Evolutionary conservation across 2,888 invertebrate species (phyloP).

Genomic region (Dolichomitus sp.): DNA sequence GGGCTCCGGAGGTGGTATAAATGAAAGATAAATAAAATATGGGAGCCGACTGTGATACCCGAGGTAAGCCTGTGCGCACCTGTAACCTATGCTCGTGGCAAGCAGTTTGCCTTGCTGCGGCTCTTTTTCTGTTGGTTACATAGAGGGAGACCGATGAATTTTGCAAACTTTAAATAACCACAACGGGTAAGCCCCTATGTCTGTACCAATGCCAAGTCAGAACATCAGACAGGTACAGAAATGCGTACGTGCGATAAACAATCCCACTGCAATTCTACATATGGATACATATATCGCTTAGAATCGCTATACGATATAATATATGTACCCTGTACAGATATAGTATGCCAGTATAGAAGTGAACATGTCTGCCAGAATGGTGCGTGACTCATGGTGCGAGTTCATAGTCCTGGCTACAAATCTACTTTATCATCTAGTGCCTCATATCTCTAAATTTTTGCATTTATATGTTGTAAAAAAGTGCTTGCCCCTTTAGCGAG

Average conservation of each 20-base stretch:
- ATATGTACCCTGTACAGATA: background rate
- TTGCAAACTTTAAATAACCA: constrained; percentile 35
- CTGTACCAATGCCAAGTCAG: constrained; percentile 12
- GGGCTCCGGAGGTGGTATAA: constrained; percentile 14
- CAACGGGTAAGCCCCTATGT: constrained; percentile 4
- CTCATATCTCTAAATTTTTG: constrained; percentile 62
- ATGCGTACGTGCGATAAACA: constrained; percentile 55
- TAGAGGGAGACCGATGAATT: constrained; percentile 32
- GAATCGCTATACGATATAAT: constrained; percentile 11
- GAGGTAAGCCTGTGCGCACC: constrained; percentile 20
- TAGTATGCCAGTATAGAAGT: constrained; percentile 20
- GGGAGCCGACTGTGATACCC: constrained; percentile 22
- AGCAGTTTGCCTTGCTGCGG: constrained; percentile 6
- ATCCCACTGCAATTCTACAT: constrained; percentile 33
- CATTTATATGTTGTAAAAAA: constrained; percentile 41
- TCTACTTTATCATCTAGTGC: constrained; percentile 63
- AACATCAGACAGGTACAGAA: constrained; percentile 46
- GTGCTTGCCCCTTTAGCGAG: constrained; percentile 13
- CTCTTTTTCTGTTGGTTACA: background rate
- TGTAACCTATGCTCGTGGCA: constrained; percentile 28
- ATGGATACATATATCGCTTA: constrained; percentile 5
- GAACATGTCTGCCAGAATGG: constrained; percentile 56
- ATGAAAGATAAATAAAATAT: constrained; percentile 49
- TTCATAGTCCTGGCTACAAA: constrained; percentile 49
- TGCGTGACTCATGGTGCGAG: constrained; percentile 55